Base-by-base conservation (phyloP, 2,113 vertebrate genomes). In the Centropus unirufus region DNA sequence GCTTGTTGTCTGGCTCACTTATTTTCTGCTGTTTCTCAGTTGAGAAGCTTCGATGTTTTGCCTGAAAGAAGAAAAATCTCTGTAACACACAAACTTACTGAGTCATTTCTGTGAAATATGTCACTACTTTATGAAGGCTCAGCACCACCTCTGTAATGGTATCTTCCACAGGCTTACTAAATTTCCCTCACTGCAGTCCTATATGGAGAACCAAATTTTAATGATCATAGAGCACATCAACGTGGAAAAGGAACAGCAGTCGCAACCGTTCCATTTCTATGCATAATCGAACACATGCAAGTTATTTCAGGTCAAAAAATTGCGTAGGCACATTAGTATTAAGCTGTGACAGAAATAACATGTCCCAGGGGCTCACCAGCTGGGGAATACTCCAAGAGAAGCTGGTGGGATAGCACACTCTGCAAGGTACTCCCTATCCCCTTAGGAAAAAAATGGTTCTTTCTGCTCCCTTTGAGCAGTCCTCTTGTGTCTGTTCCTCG, bases 1-100 rank as follows among this genome's bases (percentile, higher is more conserved):
- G 97, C 75, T 97, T 97, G 70, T 97, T 97, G 70, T 99, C 98
- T 94, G 98, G 98, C 96, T 99, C 98, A 87, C 97, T 94, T 90
- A 98, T 75, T 94, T 98, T 98, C 85, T 98, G 98, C 97, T 97
- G 97, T 90, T 97, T 76, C n/a, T 98, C 97, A 11, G 96, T 69
- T 58, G 93, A 85, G 5, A 97, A 98, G 44, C 98, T 98, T 93
- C 98, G 98, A 86, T 97, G 97, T 93, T 98, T 99, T 79, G 98
- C 98, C 99, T 99, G 92, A 97, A 98, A 97, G 62, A 91, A 73
- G 96, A 81, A 89, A 66, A 40, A 29, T 17, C 51, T 75, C 46
- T 61, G 32, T 66, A 51, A 75, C 39, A 61, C 3, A 66, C 22
- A 9, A 87, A 75, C 21, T 54, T 74, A 26, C 24, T 29, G 14